Conservation (phyloP, 2,888 invertebrate species). For the Schrankia costaestrigalis region DNA sequence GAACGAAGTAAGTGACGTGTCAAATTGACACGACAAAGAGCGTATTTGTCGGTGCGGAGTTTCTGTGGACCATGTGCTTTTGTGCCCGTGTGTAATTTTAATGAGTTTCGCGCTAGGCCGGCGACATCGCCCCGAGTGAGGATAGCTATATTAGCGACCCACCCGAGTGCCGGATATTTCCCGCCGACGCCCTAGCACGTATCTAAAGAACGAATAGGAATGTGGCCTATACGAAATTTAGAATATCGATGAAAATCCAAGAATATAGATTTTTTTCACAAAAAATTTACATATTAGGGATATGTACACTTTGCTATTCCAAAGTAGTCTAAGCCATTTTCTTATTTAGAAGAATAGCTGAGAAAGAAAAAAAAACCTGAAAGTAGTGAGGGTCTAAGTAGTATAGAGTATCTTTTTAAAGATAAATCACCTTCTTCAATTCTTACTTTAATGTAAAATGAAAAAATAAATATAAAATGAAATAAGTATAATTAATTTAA, state of each 20-base stretch:
- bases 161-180: conserved; percentile 59
- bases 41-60: conserved; percentile 13
- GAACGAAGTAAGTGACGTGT: conserved; percentile 27
- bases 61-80: conserved; percentile 39
- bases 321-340: too few species aligned
- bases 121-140: conserved; percentile 59
- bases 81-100: conserved; percentile 71
- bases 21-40: conserved; percentile 31
- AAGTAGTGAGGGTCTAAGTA: too few species aligned
- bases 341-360: too few species aligned
- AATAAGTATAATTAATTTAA: too few species aligned
- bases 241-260: conserved; percentile 20
- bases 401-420: too few species aligned
- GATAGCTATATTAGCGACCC: conserved; percentile 62
- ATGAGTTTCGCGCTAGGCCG: conserved; percentile 72
- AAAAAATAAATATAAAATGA: too few species aligned
- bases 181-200: conserved; percentile 43
- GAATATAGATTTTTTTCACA: too few species aligned
- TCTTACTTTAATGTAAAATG: too few species aligned
- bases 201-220: conserved; percentile 51
- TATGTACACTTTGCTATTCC: too few species aligned
- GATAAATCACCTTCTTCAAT: too few species aligned
- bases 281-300: too few species aligned
- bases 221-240: conserved; percentile 12
- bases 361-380: too few species aligned